phyloP scores from a whole-genome alignment of 2,797 vertebrate species.

The Catamblyrhynchus diadema region DNA sequence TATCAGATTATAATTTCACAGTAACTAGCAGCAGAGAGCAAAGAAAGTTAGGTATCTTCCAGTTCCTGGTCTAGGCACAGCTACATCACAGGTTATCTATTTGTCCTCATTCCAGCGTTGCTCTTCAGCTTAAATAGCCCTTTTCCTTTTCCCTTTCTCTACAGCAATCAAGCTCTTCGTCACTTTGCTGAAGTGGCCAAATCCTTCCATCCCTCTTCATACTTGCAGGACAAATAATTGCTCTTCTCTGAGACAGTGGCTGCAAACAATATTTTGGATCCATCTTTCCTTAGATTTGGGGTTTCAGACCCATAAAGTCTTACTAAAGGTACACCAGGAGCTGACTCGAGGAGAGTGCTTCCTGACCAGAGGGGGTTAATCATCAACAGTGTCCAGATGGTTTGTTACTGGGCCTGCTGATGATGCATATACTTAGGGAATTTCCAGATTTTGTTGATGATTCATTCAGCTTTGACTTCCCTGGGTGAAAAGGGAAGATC shows the following conservation, averaged over 20 bases:
- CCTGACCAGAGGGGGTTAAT: conserved; percentile 25
- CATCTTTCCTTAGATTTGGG: background rate
- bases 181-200: background rate
- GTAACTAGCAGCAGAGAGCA: background rate
- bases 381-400: conserved; percentile 30
- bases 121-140: background rate
- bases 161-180: background rate
- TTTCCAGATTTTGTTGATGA: conserved; percentile 46
- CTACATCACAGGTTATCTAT: background rate
- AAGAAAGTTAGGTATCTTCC: background rate
- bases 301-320: background rate
- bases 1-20: background rate
- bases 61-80: background rate
- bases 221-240: background rate
- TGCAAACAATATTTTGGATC: background rate
- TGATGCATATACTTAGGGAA: conserved; percentile 22
- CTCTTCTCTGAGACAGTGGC: background rate
- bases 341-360: background rate
- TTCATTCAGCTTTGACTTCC: conserved; percentile 43
- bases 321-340: background rate
- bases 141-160: background rate
- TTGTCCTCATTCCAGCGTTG: background rate
- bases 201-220: background rate
- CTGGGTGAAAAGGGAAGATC: background rate
- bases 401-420: conserved; percentile 2